Base-by-base conservation (phyloP, 2,888 invertebrate species). In the Bembecia ichneumoniformis region DNA sequence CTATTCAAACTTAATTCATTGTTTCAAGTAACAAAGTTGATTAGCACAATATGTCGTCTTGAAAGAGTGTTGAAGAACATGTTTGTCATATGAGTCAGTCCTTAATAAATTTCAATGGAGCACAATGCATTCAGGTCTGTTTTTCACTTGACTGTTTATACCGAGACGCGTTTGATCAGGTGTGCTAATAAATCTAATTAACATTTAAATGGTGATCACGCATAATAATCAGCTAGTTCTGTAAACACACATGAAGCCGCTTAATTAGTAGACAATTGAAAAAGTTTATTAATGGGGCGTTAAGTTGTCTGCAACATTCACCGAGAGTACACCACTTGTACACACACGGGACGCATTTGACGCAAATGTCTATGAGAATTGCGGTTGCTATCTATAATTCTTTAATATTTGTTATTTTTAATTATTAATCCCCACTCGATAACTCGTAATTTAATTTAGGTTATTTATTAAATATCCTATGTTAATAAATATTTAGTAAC, bases 151-250 rank as follows among this genome's bases (percentile, higher is more conserved):
- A 65, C 60, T 64, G 56, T 63, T 63, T 63, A 59, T 62, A 67
- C 57, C 58, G 56, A 57, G 56, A 57, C 53, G 53, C 52, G 71
- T 84, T 78, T 82, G 74, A 72, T 78, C 86, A 86, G 82, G 78
- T 86, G 86, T 64, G 62, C 56, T 62, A 68, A 74, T 77, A 80
- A 81, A 82, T 79, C 71, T 82, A 83, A 84, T 86, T 86, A 86
- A 73, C 86, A 86, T 86, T 81, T 81, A 84, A 83, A 86, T 84
- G 82, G 74, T 84, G 77, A 82, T 72, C 84, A 84, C 77, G 83
- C 81, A 83, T 86, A 82, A 82, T 82, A 82, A 84, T 83, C 80
- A 83, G 77, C 66, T 77, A 74, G 75, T 69, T 78, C 71, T 74
- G 70, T 77, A 78, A 75, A 78, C 72, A 72, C 71, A 69, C 67